Evolutionary conservation across 2,888 invertebrate genomes (phyloP), one percentile per base, ranked within the genome.

Genomic region (Charanyca ferruginea): DNA sequence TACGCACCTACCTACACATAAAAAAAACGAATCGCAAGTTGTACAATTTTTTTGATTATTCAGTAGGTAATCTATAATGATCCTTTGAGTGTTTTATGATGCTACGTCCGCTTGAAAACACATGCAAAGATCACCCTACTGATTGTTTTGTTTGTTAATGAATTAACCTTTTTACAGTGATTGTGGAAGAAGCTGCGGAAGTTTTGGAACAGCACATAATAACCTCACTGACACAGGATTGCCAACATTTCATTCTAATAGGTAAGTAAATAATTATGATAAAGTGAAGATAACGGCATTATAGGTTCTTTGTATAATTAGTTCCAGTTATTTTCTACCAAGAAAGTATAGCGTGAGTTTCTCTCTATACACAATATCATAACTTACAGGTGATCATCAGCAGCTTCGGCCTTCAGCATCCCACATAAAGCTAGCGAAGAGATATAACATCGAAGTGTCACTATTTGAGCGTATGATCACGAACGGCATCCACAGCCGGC

Each of bases 111-210:
- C n/a, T n/a, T n/a, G n/a, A n/a, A n/a, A n/a, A n/a, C n/a, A n/a
- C n/a, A n/a, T n/a, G n/a, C n/a, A n/a, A n/a, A n/a, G n/a, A n/a
- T n/a, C n/a, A n/a, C n/a, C n/a, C n/a, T n/a, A n/a, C n/a, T n/a
- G n/a, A n/a, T n/a, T n/a, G n/a, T n/a, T n/a, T n/a, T n/a, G n/a
- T n/a, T n/a, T n/a, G n/a, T n/a, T n/a, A n/a, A n/a, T n/a, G n/a
- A n/a, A n/a, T 32, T 3, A 11, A 2, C 2, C 1, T 28, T 57
- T 47, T 28, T 42, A 42, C 87, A 97, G 97, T 98, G 0, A 96
- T 98, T 52, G 97, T 98, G 8, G 98, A 98, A 91, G 98, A 99
- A 94, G 98, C 98, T 1, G 98, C 98, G 0, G 98, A 98, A 95
- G 97, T 98, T 0, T 91, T 98, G 35, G 98, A 99, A 89, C 96